Base-by-base conservation (phyloP, 2,888 invertebrate genomes). In the Tenthredo mesomela region DNA sequence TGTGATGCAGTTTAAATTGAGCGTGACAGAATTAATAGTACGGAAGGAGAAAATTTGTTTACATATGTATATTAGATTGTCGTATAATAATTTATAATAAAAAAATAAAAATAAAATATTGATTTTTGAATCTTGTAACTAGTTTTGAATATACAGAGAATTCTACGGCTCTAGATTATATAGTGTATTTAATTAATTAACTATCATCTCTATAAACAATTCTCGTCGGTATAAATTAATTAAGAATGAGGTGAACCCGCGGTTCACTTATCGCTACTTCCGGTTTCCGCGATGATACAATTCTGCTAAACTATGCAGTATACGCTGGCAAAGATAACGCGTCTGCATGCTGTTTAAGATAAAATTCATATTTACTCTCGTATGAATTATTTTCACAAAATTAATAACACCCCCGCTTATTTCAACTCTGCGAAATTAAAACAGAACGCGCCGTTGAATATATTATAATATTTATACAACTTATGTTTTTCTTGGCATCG, bases 221-320 rank as follows among this genome's bases (percentile, higher is more conserved):
- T 25, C 67, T 67, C 7, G 15, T 18, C 3, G 25, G 29, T 12
- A 43, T 10, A 43, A 40, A 73, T 40, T 43, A 73, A 73, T 10
- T 25, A 43, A 21, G 21, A 73, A 73, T 43, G 43, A 61, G 80
- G 21, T 21, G 9, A 80, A 25, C 1, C 50, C 33, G 50, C 61
- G 61, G 61, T 80, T 80, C n/a, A 10, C 15, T 61, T 61, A 80
- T 80, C 80, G 33, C 12, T 37, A 61, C 80, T 80, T 80, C 80
- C 80, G 58, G 80, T 80, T 80, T 80, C 80, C 61, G 80, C 61
- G 80, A 61, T 37, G 58, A 80, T 80, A 43, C 43, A 21, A 73
- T 43, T 43, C 40, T 73, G 67, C 43, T 73, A 43, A 61, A 61
- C 61, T 61, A 61, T 61, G 61, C 61, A 61, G 61, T 61, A 61